Base-by-base conservation (phyloP, 2,113 vertebrate species). In the Ictalurus punctatus region DNA sequence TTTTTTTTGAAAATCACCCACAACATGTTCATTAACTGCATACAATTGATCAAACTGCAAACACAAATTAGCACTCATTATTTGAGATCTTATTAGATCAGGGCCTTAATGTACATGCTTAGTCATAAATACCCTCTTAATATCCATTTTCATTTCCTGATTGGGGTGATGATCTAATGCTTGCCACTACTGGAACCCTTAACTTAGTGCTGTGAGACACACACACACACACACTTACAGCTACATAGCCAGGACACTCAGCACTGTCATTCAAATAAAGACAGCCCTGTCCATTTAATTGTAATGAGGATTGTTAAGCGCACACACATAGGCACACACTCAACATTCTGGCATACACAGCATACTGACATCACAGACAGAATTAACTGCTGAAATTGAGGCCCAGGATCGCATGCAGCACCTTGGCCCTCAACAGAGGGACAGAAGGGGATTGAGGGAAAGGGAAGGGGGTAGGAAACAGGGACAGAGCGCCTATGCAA, bases 161-260 rank as follows among this genome's bases (percentile, higher is more conserved):
- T 88, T 63, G 90, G 86, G 67, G 61, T 83, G 82, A 69, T 90
- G 91, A 93, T 86, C 90, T 92, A 90, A 92, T 88, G 85, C 76
- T 91, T 87, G 58, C 86, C 10, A 87, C 81, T 91, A 91, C 88
- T 86, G 87, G 87, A 89, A 56, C 59, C 44, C 83, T 90, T 91
- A 94, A 91, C 90, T 93, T 92, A 93, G 86, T 69, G 14, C 34
- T 58, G 79, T 63, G 80, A 37, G 84, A 48, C 48, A 48, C 48
- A 48, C 40, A 56, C n/a, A 48, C 61, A 61, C 59, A 30, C 54
- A 81, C 27, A 27, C 4, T 44, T 44, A 63, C 21, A 63, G 2
- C 44, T 23, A 61, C 9, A 83, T 27, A 23, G 10, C 12, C 40
- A n/a, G n/a, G 23, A 27, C 63, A 59, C 63, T 40, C 52, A 58